These are phyloP conservation scores for Enteromius unitaeniatus DNA, from an alignment of 2,797 vertebrate species.

Conservation along the genomic window DNA sequence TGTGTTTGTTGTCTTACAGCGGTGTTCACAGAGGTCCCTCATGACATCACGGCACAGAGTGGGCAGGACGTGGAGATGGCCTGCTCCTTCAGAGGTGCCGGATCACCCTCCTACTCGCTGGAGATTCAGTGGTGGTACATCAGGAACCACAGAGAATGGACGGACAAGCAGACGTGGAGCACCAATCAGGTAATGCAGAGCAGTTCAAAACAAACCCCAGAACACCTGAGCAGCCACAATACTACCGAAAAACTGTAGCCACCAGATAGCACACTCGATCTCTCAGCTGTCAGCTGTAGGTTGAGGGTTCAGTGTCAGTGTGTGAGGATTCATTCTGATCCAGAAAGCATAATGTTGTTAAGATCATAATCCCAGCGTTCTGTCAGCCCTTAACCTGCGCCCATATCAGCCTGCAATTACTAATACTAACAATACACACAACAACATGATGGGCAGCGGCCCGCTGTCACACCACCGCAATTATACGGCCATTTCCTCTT, in stretches of 20 bases:
- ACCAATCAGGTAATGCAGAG: constrained; percentile 80
- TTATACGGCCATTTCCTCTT: constrained; percentile 14
- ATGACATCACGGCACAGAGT: constrained; percentile 86
- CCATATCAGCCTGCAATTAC: constrained; percentile 20
- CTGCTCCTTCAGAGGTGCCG: constrained; percentile 91
- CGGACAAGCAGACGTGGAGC: constrained; percentile 82
- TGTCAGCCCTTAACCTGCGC: constrained; percentile 5
- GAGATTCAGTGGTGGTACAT: constrained; percentile 99
- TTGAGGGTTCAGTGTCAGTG: neutral
- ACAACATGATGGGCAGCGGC: constrained; percentile 21
- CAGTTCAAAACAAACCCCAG: no score
- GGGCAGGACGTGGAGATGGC: constrained; percentile 97
- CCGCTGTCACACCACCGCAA: constrained; percentile 11
- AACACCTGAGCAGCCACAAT: neutral
- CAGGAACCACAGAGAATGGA: constrained; percentile 86
- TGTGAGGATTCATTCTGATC: constrained; percentile 16
- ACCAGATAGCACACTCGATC: neutral
- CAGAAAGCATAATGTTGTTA: constrained; percentile 15
- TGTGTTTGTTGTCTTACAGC: constrained; percentile 75
- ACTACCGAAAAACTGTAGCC: no score
- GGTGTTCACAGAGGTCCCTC: constrained; percentile 93
- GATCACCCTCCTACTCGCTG: constrained; percentile 90
- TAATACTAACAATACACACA: constrained; percentile 28
- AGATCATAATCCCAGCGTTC: constrained; percentile 2
- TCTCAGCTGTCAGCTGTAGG: neutral